Conservation (phyloP, 2,888 invertebrate species). For the Leptopterna dolabrata region DNA sequence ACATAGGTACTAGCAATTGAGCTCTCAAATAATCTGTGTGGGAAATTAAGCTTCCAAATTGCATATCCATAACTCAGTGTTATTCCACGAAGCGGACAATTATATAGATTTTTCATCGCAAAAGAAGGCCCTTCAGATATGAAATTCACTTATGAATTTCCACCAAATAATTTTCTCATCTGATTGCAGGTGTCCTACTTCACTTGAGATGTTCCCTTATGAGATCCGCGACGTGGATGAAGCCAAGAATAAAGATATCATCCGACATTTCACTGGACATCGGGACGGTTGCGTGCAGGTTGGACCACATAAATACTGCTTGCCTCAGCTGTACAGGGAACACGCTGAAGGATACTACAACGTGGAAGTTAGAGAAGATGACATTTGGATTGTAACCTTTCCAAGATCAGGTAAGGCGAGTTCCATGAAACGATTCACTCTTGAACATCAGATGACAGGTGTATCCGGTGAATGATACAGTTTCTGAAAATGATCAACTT, state of each 20-base stretch:
- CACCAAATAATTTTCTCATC: too few species aligned
- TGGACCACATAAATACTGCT: conserved; percentile 79
- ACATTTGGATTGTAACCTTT: conserved; percentile 80
- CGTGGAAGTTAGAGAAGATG: conserved; percentile 77
- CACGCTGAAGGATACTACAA: conserved; percentile 72
- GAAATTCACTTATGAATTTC: too few species aligned
- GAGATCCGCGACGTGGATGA: neutral
- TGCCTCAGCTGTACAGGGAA: conserved; percentile 75
- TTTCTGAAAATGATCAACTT: neutral
- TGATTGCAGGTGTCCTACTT: too few species aligned
- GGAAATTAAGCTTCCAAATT: too few species aligned
- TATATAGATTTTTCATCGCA: too few species aligned
- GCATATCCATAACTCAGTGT: too few species aligned
- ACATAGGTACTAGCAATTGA: too few species aligned
- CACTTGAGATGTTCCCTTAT: conserved; percentile 3
- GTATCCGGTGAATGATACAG: neutral
- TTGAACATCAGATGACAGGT: too few species aligned
- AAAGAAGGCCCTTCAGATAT: too few species aligned
- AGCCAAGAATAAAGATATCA: conserved; percentile 36
- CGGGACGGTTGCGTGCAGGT: conserved; percentile 74
- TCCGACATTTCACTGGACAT: conserved; percentile 73
- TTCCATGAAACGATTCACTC: neutral
- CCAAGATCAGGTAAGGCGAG: conserved; percentile 74
- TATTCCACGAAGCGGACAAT: too few species aligned
- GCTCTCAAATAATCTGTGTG: too few species aligned